Conservation (phyloP, 2,113 vertebrate genomes). For the Chionis minor region DNA sequence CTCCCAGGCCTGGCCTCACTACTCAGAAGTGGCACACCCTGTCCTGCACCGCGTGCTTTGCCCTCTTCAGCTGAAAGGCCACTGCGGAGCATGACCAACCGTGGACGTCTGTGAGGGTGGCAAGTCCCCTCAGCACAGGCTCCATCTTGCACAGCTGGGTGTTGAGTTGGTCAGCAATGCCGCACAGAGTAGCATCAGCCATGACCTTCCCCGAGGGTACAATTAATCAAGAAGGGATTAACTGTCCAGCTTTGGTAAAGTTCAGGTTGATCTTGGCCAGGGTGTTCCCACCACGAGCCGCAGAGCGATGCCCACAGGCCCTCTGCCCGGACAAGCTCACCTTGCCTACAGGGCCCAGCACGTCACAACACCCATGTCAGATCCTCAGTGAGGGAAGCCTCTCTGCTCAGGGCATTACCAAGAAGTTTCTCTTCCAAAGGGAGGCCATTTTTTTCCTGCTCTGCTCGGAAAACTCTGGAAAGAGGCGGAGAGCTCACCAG, state of each 20-base stretch:
- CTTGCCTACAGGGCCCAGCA: background rate
- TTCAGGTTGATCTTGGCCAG: background rate
- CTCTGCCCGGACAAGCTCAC: background rate
- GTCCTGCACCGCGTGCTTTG: background rate
- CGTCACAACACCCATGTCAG: background rate
- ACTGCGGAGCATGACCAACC: background rate
- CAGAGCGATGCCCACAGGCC: background rate
- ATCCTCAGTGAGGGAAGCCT: background rate
- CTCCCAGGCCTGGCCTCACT: background rate
- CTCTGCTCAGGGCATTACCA: background rate
- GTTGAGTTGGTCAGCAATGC: background rate
- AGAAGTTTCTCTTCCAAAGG: background rate
- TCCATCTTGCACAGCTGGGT: background rate
- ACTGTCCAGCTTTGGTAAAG: background rate
- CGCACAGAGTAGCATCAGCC: background rate
- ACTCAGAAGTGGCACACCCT: background rate
- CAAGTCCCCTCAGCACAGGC: background rate
- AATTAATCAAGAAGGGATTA: background rate
- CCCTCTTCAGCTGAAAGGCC: background rate
- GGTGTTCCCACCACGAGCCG: background rate
- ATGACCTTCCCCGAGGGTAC: accelerated
- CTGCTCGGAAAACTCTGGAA: background rate
- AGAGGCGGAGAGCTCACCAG: background rate
- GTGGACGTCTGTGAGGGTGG: background rate
- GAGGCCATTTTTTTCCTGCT: background rate